Evolutionary conservation across 2,797 vertebrate genomes (phyloP), one percentile per base, ranked within the genome.

Genomic region (Linurgus olivaceus): DNA sequence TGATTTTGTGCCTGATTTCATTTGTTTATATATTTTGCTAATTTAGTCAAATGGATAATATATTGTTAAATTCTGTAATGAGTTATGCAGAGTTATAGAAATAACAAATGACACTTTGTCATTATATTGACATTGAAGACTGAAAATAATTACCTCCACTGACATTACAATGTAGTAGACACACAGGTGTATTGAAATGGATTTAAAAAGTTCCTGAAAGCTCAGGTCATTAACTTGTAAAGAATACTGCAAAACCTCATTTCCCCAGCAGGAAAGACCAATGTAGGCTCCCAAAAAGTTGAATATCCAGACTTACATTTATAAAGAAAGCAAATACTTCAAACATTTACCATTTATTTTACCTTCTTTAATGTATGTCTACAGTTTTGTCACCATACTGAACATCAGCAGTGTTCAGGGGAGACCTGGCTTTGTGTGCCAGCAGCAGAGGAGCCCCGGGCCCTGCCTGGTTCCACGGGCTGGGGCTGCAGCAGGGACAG

Each of bases 11-110:
- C 62, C 47, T 77, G 55, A 90, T 72, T 94, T 89, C 2, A 48
- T 93, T 90, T 93, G 48, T 94, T 95, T 92, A 70, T 47, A 8
- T 75, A 59, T 86, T 92, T 94, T 86, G 15, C 5, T 88, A 92
- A 84, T 90, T 86, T 90, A 81, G 70, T 59, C 73, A 86, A 62
- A 73, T 48, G 37, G 33, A 58, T 86, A 81, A 91, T 55, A 84
- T 37, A 66, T 73, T 72, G 65, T 33, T 78, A 78, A 84, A 58
- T 78, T 78, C 73, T 13, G 3, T 51, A 75, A 31, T 29, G 29
- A 93, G 38, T 72, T 78, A 40, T 57, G 47, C 17, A 70, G 70
- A 63, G 3, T 44, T 51, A 58, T 17, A 65, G 10, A 42, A 74
- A 48, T 50, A 81, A 76, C 21, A 93, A 88, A 91, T 44, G 9